A percentile compares a stretch with the other conserved stretches of the same genome.
Conservation (phyloP, 2,797 vertebrate species). For the Acipenser transmontanus region DNA sequence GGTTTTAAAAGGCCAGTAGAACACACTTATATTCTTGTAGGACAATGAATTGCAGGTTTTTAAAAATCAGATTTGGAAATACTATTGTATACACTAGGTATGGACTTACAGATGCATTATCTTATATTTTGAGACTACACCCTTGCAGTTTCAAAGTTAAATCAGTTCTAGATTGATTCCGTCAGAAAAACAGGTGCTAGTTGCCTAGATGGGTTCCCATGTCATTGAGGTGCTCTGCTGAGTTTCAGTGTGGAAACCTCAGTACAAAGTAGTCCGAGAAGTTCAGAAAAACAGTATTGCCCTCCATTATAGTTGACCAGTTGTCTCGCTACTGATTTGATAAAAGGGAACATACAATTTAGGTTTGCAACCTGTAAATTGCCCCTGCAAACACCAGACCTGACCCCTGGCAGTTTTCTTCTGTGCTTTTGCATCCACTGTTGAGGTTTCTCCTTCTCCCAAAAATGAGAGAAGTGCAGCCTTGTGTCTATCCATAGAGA, state of each 20-base stretch:
- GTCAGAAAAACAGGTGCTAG: background rate
- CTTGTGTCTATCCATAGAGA: too few relatives aligned
- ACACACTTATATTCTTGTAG: constrained; percentile 13
- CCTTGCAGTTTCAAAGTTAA: too few relatives aligned
- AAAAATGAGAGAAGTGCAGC: too few relatives aligned
- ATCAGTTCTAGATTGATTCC: background rate
- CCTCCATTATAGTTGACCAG: background rate
- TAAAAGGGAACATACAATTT: constrained; percentile 10
- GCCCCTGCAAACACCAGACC: constrained; percentile 14
- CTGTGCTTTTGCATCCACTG: too few relatives aligned
- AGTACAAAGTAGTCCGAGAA: background rate
- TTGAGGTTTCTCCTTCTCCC: too few relatives aligned
- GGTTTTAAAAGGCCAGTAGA: constrained; percentile 7
- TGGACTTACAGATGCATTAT: background rate
- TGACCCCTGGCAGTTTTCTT: constrained; percentile 26
- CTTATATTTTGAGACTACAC: too few relatives aligned
- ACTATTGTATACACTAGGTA: background rate
- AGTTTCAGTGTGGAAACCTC: too few relatives aligned
- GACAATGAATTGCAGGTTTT: background rate
- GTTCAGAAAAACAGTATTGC: background rate
- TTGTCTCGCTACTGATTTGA: constrained; percentile 22
- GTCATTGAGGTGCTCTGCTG: too few relatives aligned
- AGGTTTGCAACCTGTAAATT: constrained; percentile 6
- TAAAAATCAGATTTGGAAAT: background rate
- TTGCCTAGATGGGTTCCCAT: background rate